These are phyloP conservation scores for Cyrtorhinus lividipennis DNA, from an alignment of 1,140 invertebrate species.

Conservation along the genomic window DNA sequence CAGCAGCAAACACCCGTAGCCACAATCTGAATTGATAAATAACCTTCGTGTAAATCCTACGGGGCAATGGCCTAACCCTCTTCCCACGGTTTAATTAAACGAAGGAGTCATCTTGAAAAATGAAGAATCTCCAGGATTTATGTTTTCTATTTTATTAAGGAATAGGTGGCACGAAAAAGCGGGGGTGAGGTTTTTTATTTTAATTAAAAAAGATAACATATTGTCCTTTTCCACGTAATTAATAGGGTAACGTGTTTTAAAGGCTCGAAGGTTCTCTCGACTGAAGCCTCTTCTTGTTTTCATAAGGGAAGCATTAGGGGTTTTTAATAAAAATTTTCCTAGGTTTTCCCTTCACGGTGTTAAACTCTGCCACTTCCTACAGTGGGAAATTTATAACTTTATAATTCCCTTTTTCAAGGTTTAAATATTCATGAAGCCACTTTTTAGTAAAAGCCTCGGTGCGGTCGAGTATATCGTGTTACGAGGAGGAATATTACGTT, in stretches of 20 bases:
- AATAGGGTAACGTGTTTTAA: neutral
- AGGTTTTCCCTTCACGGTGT: neutral
- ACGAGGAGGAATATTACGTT: too few species aligned
- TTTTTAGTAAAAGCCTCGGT: too few species aligned
- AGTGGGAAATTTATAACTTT: neutral
- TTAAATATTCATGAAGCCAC: neutral
- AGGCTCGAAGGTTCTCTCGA: neutral
- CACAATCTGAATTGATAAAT: too few species aligned
- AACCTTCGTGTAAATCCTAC: too few species aligned
- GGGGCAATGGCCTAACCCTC: too few species aligned
- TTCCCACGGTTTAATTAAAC: neutral
- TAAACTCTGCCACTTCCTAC: neutral
- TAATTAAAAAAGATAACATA: neutral
- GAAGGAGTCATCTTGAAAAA: neutral
- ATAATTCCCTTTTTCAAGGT: neutral
- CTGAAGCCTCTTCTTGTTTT: neutral
- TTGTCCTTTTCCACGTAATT: neutral
- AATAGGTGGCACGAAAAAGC: neutral
- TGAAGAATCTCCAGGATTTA: neutral
- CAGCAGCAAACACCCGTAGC: too few species aligned
- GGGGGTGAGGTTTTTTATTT: neutral
- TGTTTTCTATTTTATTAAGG: neutral
- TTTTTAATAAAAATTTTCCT: neutral
- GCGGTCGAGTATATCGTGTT: too few species aligned
- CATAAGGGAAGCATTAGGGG: neutral